Conservation (phyloP, 1,140 invertebrate species). For the Solenopsis invicta region DNA sequence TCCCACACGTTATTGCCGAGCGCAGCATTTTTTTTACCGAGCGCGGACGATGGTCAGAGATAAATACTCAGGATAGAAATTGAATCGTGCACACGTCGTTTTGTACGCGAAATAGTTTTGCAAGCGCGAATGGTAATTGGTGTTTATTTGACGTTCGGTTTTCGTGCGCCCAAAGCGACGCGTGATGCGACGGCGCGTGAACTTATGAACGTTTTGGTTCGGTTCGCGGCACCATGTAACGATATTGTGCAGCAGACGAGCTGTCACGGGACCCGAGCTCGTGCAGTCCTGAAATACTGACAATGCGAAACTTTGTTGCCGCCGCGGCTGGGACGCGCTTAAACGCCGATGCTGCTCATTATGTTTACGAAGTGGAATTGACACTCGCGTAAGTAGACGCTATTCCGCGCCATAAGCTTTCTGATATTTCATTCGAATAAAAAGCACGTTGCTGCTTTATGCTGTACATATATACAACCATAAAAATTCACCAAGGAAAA, state of each 20-base stretch:
- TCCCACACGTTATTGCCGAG: slow-evolving; percentile 25
- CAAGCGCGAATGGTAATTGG: slow-evolving; percentile 50
- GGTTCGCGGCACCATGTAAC: slow-evolving; percentile 46
- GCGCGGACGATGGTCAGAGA: slow-evolving; percentile 52
- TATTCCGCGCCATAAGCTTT: not conserved
- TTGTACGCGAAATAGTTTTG: slow-evolving; percentile 52
- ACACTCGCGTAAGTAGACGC: slow-evolving; percentile 37
- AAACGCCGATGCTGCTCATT: slow-evolving; percentile 49
- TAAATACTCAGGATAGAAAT: slow-evolving; percentile 63
- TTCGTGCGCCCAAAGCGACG: slow-evolving; percentile 35
- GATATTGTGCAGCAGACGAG: slow-evolving; percentile 52
- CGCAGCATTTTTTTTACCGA: slow-evolving; percentile 25
- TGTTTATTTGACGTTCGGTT: slow-evolving; percentile 63
- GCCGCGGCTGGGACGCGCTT: slow-evolving; percentile 50
- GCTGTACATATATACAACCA: not conserved
- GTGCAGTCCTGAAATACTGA: slow-evolving; percentile 60
- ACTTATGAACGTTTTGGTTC: slow-evolving; percentile 61
- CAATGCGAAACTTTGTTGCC: slow-evolving; percentile 64
- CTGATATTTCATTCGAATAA: not conserved
- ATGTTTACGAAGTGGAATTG: slow-evolving; percentile 47
- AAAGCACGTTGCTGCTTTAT: not conserved
- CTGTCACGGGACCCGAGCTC: slow-evolving; percentile 52
- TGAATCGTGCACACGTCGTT: slow-evolving; percentile 55
- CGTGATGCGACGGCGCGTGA: slow-evolving; percentile 48
- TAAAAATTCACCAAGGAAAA: not conserved